Evolutionary conservation across 1,140 invertebrate genomes (phyloP).

Genomic region (Antheraea mylitta): DNA sequence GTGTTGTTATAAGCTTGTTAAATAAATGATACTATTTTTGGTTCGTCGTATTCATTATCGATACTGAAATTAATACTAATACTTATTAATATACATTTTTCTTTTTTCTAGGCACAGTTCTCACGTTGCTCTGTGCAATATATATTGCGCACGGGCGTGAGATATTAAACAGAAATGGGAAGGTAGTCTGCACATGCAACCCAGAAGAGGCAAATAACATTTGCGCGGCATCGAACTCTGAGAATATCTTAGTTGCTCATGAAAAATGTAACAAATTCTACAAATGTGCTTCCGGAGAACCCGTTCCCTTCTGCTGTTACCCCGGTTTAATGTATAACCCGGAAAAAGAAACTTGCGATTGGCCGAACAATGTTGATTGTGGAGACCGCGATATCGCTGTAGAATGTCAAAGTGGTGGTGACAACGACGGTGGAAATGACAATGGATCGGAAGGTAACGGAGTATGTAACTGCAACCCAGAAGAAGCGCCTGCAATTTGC

Average conservation of each 20-base stretch:
- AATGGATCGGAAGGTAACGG: neutral
- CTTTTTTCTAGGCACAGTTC: slow-evolving; percentile 46
- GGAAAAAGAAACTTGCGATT: slow-evolving; percentile 77
- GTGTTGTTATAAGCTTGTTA: neutral
- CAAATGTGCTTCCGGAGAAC: slow-evolving; percentile 29
- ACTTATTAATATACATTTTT: slow-evolving; percentile 14
- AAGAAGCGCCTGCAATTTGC: slow-evolving; percentile 27
- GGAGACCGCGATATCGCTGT: slow-evolving; percentile 7
- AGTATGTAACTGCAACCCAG: slow-evolving; percentile 22
- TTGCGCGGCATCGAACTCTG: slow-evolving; percentile 27
- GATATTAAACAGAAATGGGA: slow-evolving; percentile 6
- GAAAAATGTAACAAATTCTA: slow-evolving; percentile 46
- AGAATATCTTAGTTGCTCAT: slow-evolving; percentile 34
- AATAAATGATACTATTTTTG: neutral
- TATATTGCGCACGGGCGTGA: slow-evolving; percentile 27
- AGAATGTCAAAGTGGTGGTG: slow-evolving; percentile 8
- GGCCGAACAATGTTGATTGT: slow-evolving; percentile 76
- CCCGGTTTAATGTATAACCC: slow-evolving; percentile 79
- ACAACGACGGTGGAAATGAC: neutral
- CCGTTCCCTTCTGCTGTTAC: slow-evolving; percentile 15
- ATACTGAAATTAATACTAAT: no score
- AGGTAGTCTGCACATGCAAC: slow-evolving; percentile 28
- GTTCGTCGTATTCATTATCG: neutral
- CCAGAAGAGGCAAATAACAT: slow-evolving; percentile 35
- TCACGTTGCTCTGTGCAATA: slow-evolving; percentile 47